Base-by-base conservation (phyloP, 1,140 invertebrate genomes). In the Solenopsis invicta region DNA sequence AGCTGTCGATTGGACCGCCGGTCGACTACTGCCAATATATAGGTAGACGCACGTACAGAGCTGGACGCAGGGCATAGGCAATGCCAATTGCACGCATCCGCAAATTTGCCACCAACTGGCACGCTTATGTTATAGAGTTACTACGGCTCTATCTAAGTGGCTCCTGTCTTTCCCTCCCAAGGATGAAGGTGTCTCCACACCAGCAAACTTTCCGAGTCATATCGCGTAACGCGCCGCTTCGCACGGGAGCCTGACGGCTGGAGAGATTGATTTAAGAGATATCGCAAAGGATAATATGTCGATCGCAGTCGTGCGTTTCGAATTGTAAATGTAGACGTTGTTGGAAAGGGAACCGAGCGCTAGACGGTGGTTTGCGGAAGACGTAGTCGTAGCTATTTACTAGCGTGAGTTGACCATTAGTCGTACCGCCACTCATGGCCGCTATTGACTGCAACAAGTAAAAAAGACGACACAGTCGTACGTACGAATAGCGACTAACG, bases 51-150 rank as follows among this genome's bases (percentile, higher is more conserved):
- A 78, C 34, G 69, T 59, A 87, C 62, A 41, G 64, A 86, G 76
- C 59, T 85, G 52, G 64, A 86, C 62, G 87, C 89, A 88, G 89
- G 89, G 87, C 81, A 90, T 88, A 92, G 91, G 88, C 91, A 92
- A 92, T 93, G 93, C 93, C 94, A 95, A 95, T 94, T 95, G 94
- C 92, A 94, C 86, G 93, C 94, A 94, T 94, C 94, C 94, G 94
- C 94, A 94, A 94, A 94, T 94, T 94, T 94, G 89, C 93, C 91
- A 92, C 91, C 93, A 93, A 94, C 93, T 93, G 94, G 89, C 93
- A 94, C 90, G 93, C 91, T 93, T 94, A 93, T 93, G 93, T 94
- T 91, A 94, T 91, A 91, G 92, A 94, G 90, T 94, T 93, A 92
- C 91, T 87, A 59, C 72, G 76, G 37, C 91, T 92, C 90, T 92